Percentiles rank a stretch among this genome's conserved stretches.
These are phyloP conservation scores for Proterorhinus semilunaris DNA, from an alignment of 2,113 vertebrate genomes.

Conservation along the genomic window DNA sequence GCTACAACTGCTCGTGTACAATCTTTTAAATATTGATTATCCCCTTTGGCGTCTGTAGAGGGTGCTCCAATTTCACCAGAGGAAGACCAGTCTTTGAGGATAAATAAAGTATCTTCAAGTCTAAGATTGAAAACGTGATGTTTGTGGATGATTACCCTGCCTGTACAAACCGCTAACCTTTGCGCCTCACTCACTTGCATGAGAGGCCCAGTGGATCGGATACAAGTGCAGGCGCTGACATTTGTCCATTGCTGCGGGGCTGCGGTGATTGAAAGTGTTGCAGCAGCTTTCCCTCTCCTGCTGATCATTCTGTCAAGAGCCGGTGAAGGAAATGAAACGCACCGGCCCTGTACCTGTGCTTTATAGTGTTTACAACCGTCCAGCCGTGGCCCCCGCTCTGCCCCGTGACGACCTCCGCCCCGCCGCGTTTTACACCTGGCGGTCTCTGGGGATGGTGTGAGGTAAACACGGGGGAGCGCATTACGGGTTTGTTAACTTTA, in stretches of 20 bases:
- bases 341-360: not conserved
- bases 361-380: not conserved
- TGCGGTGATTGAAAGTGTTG: slow-evolving; percentile 7
- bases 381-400: not conserved
- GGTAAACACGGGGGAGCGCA: not conserved
- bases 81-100: too few relatives aligned
- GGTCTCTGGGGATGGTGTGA: not conserved
- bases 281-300: slow-evolving; percentile 16
- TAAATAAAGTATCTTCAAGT: too few relatives aligned
- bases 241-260: slow-evolving; percentile 25
- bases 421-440: not conserved
- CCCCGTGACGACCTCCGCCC: not conserved
- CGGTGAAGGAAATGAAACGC: slow-evolving; percentile 9
- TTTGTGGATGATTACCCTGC: not conserved
- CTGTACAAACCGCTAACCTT: slow-evolving; percentile 15
- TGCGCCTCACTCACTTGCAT: not conserved
- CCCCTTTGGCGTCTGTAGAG: too few relatives aligned
- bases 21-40: too few relatives aligned
- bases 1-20: too few relatives aligned
- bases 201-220: slow-evolving; percentile 15
- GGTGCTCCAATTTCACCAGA: too few relatives aligned
- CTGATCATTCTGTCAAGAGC: slow-evolving; percentile 33
- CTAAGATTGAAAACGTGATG: too few relatives aligned
- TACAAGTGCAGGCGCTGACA: slow-evolving; percentile 28
- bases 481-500: too few relatives aligned